phyloP scores from a whole-genome alignment of 1,140 invertebrate species.

The Drosophila takahashii region DNA sequence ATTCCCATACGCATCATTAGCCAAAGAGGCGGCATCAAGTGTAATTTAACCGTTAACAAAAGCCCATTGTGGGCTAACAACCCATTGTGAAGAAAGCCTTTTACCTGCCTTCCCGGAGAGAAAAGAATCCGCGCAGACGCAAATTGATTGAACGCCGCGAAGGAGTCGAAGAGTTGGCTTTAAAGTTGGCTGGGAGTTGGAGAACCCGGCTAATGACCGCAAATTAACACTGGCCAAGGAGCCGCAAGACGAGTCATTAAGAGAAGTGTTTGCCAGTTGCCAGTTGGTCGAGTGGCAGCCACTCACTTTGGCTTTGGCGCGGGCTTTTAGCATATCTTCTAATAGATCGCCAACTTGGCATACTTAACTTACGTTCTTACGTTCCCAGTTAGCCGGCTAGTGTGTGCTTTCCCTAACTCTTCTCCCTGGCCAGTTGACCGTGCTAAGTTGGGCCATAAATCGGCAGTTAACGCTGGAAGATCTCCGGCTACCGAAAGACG shows the following conservation, averaged over 20 bases:
- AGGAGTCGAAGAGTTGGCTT: conserved; percentile 23
- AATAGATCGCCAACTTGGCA: conserved; percentile 72
- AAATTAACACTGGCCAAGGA: conserved; percentile 72
- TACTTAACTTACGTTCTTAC: conserved; percentile 65
- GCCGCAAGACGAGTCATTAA: conserved; percentile 73
- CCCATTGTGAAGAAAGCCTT: conserved; percentile 64
- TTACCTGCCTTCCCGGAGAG: conserved; percentile 35
- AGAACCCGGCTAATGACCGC: conserved; percentile 75
- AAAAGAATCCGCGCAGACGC: conserved; percentile 57
- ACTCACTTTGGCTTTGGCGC: conserved; percentile 48
- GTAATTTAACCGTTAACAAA: conserved; percentile 77
- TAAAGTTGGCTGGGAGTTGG: not conserved
- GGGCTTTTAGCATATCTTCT: conserved; percentile 78
- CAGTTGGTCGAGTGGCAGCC: conserved; percentile 49
- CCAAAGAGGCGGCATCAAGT: conserved; percentile 73
- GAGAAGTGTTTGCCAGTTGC: conserved; percentile 65
- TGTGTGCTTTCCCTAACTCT: conserved; percentile 34
- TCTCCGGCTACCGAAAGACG: conserved; percentile 27
- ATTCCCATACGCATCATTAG: conserved; percentile 73
- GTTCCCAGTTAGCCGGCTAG: conserved; percentile 7
- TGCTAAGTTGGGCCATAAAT: conserved; percentile 59
- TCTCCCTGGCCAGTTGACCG: conserved; percentile 25
- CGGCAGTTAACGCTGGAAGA: conserved; percentile 35
- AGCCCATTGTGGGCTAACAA: conserved; percentile 64
- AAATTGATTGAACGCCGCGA: conserved; percentile 71